Evolutionary conservation across 2,888 invertebrate species (phyloP).

Genomic region (Aphodius sticticus): DNA sequence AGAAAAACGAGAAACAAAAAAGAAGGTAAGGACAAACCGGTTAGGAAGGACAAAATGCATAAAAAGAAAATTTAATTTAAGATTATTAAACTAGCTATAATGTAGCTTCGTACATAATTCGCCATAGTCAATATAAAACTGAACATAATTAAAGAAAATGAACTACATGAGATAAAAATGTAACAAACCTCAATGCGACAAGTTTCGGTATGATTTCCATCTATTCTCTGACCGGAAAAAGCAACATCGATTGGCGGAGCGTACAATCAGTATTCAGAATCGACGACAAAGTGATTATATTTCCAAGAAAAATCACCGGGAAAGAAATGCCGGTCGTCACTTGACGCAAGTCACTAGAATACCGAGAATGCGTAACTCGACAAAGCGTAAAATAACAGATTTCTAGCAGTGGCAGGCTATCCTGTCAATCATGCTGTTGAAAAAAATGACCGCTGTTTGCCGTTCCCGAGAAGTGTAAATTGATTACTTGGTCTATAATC

Average conservation of each 20-base stretch:
- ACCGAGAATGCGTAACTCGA: not conserved
- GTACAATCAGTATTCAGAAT: not conserved
- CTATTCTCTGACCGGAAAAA: not conserved
- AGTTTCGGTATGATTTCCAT: too few relatives aligned
- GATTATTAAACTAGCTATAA: too few relatives aligned
- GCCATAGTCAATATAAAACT: too few relatives aligned
- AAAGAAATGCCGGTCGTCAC: not conserved
- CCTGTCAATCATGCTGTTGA: not conserved
- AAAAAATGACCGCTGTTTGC: not conserved
- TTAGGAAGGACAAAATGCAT: too few relatives aligned
- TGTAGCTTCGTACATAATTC: too few relatives aligned
- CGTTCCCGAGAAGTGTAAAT: not conserved
- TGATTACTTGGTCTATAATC: not conserved
- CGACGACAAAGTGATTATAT: not conserved
- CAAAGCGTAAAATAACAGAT: not conserved
- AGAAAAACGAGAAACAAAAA: too few relatives aligned
- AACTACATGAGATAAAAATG: too few relatives aligned
- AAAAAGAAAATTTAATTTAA: too few relatives aligned
- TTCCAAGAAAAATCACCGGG: not conserved
- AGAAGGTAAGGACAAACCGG: too few relatives aligned
- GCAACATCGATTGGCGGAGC: not conserved
- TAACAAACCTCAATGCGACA: too few relatives aligned
- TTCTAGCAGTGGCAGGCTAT: not conserved
- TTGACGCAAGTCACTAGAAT: not conserved
- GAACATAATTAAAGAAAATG: too few relatives aligned